Conservation (phyloP, 2,113 vertebrate species). For the Sapajus apella region DNA sequence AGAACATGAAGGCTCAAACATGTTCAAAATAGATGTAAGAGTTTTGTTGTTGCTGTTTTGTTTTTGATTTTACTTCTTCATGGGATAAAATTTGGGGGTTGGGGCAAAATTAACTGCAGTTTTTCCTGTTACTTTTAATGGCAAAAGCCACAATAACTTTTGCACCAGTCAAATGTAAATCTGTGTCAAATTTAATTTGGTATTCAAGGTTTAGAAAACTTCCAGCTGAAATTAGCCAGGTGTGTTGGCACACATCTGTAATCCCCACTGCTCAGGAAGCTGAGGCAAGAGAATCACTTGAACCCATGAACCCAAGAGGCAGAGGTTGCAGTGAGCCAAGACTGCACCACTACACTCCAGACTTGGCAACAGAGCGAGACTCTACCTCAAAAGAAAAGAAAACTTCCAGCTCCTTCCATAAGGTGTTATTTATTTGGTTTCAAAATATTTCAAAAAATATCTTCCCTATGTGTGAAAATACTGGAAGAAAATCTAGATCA, state of each 20-base stretch:
- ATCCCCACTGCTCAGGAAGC: no score
- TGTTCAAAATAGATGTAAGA: not conserved
- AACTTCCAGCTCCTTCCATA: not conserved
- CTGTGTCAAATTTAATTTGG: not conserved
- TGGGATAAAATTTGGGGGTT: not conserved
- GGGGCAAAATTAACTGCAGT: not conserved
- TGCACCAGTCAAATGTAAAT: no score
- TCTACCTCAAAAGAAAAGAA: no score
- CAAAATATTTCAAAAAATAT: constrained; percentile 13
- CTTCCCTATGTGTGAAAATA: not conserved
- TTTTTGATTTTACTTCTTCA: not conserved
- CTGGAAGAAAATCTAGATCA: not conserved
- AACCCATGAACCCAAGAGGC: no score
- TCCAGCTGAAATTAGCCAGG: not conserved
- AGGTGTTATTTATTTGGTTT: not conserved
- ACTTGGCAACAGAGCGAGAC: no score
- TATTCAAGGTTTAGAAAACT: not conserved
- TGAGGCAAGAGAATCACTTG: no score
- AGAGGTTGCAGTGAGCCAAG: no score
- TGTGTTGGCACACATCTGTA: no score
- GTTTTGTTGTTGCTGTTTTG: not conserved
- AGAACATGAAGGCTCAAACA: not conserved
- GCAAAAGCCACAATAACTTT: no score
- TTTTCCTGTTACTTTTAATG: no score
- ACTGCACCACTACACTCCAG: no score